Evolutionary conservation across 2,888 invertebrate genomes (phyloP).

Genomic region (Drosophila subsilvestris): DNA sequence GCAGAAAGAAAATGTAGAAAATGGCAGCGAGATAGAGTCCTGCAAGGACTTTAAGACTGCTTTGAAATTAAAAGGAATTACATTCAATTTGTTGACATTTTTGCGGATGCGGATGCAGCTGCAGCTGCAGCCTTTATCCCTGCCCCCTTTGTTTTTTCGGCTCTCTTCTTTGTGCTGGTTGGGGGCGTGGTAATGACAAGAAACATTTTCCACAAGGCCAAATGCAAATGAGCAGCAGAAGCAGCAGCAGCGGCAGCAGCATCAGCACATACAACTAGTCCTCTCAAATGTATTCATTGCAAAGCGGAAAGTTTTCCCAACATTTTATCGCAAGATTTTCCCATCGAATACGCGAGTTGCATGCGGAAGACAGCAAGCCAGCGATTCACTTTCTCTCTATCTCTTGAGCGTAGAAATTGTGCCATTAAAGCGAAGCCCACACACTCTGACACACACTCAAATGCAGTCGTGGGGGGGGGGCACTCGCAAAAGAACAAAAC

Average conservation of each 20-base stretch:
- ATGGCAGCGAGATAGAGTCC: slow-evolving; percentile 41
- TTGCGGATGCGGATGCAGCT: slow-evolving; percentile 49
- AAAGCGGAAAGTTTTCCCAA: slow-evolving; percentile 32
- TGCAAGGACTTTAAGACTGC: slow-evolving; percentile 51
- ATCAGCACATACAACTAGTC: slow-evolving; percentile 54
- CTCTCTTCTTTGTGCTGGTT: slow-evolving; percentile 3
- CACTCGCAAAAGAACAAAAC: slow-evolving; percentile 13
- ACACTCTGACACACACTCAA: slow-evolving; percentile 11
- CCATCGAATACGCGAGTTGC: slow-evolving; percentile 68
- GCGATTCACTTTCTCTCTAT: slow-evolving; percentile 13
- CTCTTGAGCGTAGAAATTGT: slow-evolving; percentile 24
- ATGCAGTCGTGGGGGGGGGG: slow-evolving; percentile 1
- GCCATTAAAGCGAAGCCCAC: slow-evolving; percentile 32
- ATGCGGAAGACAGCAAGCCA: slow-evolving; percentile 30
- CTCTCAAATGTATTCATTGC: slow-evolving; percentile 45
- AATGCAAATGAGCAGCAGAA: slow-evolving; percentile 56
- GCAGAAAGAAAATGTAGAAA: slow-evolving; percentile 20
- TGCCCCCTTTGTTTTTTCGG: slow-evolving; percentile 27
- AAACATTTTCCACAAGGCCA: slow-evolving; percentile 67
- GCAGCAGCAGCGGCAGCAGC: slow-evolving; percentile 39
- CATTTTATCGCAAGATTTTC: slow-evolving; percentile 69
- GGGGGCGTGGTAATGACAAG: slow-evolving; percentile 64
- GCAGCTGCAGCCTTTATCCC: slow-evolving; percentile 38
- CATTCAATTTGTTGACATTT: slow-evolving; percentile 76
- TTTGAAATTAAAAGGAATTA: slow-evolving; percentile 69